Evolutionary conservation across 2,797 vertebrate genomes (phyloP).

Genomic region (Orientallactaga sibirica): DNA sequence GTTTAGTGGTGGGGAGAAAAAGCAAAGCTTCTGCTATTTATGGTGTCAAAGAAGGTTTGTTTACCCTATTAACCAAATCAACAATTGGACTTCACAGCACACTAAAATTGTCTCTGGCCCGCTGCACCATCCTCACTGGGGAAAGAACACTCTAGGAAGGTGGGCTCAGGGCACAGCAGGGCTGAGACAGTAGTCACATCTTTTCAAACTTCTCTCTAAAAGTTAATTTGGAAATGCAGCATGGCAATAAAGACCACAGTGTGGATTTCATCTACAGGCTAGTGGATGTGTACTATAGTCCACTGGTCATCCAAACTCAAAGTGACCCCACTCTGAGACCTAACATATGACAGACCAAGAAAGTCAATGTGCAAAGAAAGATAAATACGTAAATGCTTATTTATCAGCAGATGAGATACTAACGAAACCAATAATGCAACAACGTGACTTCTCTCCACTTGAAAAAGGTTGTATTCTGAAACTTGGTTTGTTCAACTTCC

Average conservation of each 20-base stretch:
- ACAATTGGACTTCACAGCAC: slow-evolving; percentile 53
- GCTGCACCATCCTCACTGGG: background rate
- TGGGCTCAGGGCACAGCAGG: background rate
- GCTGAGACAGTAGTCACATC: background rate
- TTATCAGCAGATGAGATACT: background rate
- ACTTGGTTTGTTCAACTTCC: background rate
- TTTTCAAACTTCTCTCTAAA: background rate
- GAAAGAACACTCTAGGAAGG: slow-evolving; percentile 38
- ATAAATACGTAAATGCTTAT: background rate
- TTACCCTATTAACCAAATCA: slow-evolving; percentile 73
- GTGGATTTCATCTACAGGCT: background rate
- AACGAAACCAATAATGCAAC: background rate
- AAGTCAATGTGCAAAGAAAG: background rate
- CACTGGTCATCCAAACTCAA: background rate
- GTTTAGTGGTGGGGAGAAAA: slow-evolving; percentile 27
- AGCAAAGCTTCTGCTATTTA: slow-evolving; percentile 60
- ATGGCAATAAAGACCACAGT: background rate
- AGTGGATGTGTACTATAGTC: background rate
- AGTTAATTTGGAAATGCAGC: slow-evolving; percentile 13
- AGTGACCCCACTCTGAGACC: background rate
- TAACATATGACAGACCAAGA: background rate
- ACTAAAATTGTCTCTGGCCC: slow-evolving; percentile 50
- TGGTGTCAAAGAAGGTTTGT: slow-evolving; percentile 63
- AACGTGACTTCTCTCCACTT: background rate
- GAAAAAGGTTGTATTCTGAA: background rate